A percentile compares a stretch with the other conserved stretches of the same genome.
phyloP scores from a whole-genome alignment of 1,140 invertebrate species.

The Ostrea denselamellosa region DNA sequence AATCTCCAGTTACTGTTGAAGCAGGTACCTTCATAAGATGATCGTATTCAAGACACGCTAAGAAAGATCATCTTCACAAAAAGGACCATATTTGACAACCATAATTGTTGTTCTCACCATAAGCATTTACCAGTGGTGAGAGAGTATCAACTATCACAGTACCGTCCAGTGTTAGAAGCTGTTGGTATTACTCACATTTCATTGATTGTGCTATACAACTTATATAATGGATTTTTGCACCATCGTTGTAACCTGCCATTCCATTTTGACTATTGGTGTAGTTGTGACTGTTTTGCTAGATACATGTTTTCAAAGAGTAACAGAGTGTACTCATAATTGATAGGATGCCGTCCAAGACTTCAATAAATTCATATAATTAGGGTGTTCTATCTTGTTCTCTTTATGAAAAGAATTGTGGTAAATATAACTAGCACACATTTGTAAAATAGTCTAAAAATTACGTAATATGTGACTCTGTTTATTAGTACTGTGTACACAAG shows the following conservation, averaged over 20 bases:
- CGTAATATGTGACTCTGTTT: too few relatives aligned
- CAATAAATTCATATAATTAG: not conserved
- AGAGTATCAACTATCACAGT: not conserved
- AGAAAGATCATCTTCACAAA: not conserved
- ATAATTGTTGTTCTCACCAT: not conserved
- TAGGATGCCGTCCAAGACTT: not conserved
- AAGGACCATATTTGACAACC: not conserved
- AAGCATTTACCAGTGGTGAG: not conserved
- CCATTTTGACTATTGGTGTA: not conserved
- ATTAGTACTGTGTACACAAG: too few relatives aligned
- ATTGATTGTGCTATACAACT: not conserved
- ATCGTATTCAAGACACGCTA: not conserved
- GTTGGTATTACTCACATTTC: not conserved
- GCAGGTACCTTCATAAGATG: not conserved
- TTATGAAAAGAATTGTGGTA: not conserved
- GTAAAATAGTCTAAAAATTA: too few relatives aligned
- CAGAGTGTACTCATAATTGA: not conserved
- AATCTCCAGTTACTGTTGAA: not conserved
- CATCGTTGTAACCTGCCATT: not conserved
- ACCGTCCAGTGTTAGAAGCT: not conserved
- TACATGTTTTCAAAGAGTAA: not conserved
- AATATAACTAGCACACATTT: too few relatives aligned
- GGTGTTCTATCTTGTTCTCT: not conserved
- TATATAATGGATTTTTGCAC: not conserved
- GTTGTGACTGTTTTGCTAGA: not conserved